Conservation (phyloP, 2,797 vertebrate genomes). For the Lepidocolaptes lacrymiger region DNA sequence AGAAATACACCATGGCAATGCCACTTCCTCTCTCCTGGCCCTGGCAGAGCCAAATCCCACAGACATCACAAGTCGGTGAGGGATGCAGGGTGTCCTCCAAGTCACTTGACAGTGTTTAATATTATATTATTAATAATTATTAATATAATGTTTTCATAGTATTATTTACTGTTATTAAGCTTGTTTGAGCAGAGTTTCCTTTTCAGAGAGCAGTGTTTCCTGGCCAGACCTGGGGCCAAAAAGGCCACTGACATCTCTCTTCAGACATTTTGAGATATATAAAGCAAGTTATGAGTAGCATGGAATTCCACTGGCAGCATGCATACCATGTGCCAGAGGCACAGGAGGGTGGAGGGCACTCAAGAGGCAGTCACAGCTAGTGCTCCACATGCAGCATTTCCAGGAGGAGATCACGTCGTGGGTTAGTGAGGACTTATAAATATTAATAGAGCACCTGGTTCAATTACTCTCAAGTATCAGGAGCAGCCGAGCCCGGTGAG, state of each 20-base stretch:
- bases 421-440: constrained; percentile 3
- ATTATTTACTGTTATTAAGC: background rate
- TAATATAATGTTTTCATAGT: background rate
- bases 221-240: background rate
- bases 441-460: constrained; percentile 30
- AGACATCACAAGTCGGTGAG: background rate
- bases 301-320: background rate
- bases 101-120: background rate
- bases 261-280: background rate
- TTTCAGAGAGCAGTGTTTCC: background rate
- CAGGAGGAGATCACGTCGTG: background rate
- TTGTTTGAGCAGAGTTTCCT: background rate
- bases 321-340: background rate
- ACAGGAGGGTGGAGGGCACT: background rate
- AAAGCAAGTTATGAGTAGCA: background rate
- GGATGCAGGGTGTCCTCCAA: background rate
- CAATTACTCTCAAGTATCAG: background rate
- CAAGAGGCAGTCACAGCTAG: background rate
- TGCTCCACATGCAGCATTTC: background rate
- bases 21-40: background rate
- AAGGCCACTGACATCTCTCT: background rate
- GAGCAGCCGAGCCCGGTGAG: background rate
- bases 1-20: accelerated
- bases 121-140: background rate
- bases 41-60: accelerated